Evolutionary conservation across 2,888 invertebrate genomes (phyloP).

Genomic region (Polymixis lichenea): DNA sequence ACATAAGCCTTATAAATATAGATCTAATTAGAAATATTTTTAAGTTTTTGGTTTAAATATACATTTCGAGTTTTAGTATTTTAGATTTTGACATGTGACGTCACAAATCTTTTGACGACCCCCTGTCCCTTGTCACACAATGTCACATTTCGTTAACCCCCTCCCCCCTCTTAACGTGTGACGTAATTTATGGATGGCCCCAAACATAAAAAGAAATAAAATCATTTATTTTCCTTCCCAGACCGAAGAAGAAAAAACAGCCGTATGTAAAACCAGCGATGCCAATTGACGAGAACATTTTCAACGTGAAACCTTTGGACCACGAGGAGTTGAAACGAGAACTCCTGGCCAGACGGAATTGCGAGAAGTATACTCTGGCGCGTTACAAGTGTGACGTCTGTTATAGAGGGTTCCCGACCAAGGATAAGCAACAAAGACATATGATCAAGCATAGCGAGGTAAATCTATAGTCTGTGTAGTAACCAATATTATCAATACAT

Average conservation of each 20-base stretch:
- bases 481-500: too few relatives aligned
- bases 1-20: too few relatives aligned
- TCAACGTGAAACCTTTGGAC: slow-evolving; percentile 74
- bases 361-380: slow-evolving; percentile 69
- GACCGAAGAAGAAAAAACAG: neutral
- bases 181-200: too few relatives aligned
- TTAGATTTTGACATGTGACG: too few relatives aligned
- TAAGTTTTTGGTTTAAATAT: too few relatives aligned
- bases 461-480: slow-evolving; percentile 50
- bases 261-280: slow-evolving; percentile 76
- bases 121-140: too few relatives aligned
- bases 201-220: too few relatives aligned
- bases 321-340: slow-evolving; percentile 82
- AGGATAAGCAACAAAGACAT: slow-evolving; percentile 80
- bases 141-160: too few relatives aligned
- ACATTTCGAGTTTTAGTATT: too few relatives aligned
- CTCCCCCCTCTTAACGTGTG: too few relatives aligned
- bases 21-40: too few relatives aligned
- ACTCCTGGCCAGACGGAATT: slow-evolving; percentile 75
- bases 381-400: slow-evolving; percentile 79
- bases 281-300: slow-evolving; percentile 79
- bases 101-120: too few relatives aligned
- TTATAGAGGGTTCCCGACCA: slow-evolving; percentile 78
- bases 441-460: slow-evolving; percentile 81
- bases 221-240: neutral